Conservation (phyloP, 2,797 vertebrate genomes). For the Picus viridis region DNA sequence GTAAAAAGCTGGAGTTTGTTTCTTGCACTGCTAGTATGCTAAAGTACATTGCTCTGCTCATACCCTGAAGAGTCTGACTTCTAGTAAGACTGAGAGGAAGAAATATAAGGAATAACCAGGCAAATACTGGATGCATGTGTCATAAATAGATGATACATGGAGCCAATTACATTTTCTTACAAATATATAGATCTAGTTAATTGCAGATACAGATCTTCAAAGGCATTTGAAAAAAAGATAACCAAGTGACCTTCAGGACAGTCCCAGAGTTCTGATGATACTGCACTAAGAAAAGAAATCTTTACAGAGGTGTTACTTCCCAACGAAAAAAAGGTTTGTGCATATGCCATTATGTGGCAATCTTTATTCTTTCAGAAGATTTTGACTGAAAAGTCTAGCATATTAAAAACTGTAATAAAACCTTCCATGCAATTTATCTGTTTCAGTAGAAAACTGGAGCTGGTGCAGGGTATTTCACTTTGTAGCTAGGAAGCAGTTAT, state of each 20-base stretch:
- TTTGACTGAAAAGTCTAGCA: neutral
- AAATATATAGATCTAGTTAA: neutral
- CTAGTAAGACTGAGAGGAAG: neutral
- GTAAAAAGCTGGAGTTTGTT: neutral
- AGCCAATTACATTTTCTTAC: neutral
- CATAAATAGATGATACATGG: neutral
- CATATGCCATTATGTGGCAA: neutral
- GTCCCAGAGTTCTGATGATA: neutral
- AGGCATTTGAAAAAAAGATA: neutral
- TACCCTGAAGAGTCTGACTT: neutral
- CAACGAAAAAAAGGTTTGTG: neutral
- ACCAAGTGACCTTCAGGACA: neutral
- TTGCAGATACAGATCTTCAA: neutral
- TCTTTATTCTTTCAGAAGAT: neutral
- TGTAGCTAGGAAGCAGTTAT: neutral
- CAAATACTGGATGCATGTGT: neutral
- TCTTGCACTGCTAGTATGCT: neutral
- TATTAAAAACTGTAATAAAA: neutral
- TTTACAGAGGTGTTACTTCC: neutral
- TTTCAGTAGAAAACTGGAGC: constrained; percentile 17
- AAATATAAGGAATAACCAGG: neutral
- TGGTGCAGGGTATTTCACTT: neutral
- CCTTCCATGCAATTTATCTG: neutral
- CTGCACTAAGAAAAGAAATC: neutral
- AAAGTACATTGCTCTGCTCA: neutral